These are phyloP conservation scores for Lithophane socia DNA, from an alignment of 2,888 invertebrate species.

Conservation along the genomic window DNA sequence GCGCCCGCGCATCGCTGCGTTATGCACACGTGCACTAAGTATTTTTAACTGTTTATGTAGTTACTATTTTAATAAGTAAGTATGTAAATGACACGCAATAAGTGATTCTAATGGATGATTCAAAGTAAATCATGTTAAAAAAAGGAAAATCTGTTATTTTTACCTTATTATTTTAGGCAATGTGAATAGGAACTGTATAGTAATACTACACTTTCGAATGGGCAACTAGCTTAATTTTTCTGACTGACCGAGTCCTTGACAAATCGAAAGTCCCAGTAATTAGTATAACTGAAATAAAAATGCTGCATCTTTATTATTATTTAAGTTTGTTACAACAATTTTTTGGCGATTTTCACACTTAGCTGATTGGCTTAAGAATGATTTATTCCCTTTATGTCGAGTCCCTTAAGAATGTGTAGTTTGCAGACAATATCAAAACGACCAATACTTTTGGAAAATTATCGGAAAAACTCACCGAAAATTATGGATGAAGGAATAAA, in stretches of 20 bases:
- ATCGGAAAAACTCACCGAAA: background rate
- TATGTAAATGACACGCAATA: background rate
- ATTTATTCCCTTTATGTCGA: too few species aligned
- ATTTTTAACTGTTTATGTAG: background rate
- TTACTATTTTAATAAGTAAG: too few species aligned
- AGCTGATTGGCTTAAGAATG: background rate
- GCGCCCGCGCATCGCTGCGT: slow-evolving; percentile 67
- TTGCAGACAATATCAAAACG: background rate
- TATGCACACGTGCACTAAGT: slow-evolving; percentile 59
- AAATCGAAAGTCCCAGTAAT: too few species aligned
- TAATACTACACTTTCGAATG: background rate
- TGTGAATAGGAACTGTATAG: too few species aligned
- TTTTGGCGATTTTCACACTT: background rate
- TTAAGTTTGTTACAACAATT: background rate
- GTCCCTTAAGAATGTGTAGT: background rate
- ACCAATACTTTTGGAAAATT: background rate
- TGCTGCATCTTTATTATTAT: background rate
- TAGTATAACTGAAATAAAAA: background rate
- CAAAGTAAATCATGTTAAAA: background rate
- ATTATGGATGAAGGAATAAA: background rate
- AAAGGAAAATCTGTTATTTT: background rate
- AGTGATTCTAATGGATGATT: background rate
- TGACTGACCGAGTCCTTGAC: too few species aligned
- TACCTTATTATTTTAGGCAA: background rate
- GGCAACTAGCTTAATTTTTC: too few species aligned